Evolutionary conservation across 2,888 invertebrate genomes (phyloP).

Genomic region (Folsomia manolachei): DNA sequence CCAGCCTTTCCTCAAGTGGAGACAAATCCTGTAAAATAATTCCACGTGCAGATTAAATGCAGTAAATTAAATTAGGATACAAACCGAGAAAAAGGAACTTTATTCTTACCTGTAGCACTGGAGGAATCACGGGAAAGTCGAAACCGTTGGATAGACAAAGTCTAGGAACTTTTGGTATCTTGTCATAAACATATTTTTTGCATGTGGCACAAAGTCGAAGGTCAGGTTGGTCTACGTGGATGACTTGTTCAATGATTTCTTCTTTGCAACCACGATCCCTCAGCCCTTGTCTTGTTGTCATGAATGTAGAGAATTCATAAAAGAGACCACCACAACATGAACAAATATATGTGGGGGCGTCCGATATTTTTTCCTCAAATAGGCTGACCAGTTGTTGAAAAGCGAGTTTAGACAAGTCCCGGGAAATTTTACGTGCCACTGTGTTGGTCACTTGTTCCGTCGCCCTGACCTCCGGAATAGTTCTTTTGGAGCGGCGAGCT

Average conservation of each 20-base stretch:
- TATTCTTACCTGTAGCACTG: neutral
- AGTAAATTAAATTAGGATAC: neutral
- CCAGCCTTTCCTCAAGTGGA: constrained; percentile 6
- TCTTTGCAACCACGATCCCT: neutral
- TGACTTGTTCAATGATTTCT: neutral
- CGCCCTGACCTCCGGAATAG: constrained; percentile 7
- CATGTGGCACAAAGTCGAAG: neutral
- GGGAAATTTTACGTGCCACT: neutral
- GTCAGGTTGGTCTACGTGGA: neutral
- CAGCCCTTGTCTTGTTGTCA: neutral
- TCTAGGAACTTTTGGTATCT: neutral
- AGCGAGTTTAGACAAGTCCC: neutral
- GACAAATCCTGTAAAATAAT: neutral
- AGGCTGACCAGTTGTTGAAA: neutral
- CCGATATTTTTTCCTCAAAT: neutral
- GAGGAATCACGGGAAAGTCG: neutral
- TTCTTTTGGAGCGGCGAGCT: constrained; percentile 17
- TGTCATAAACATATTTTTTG: neutral
- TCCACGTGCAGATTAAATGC: neutral
- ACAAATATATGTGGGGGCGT: neutral
- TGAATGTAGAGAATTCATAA: neutral
- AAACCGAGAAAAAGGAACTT: neutral
- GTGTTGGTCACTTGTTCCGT: constrained; percentile 5
- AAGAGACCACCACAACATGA: neutral
- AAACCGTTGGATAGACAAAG: neutral